These are phyloP conservation scores for Synergus gifuensis DNA, from an alignment of 2,888 invertebrate genomes.

Conservation along the genomic window DNA sequence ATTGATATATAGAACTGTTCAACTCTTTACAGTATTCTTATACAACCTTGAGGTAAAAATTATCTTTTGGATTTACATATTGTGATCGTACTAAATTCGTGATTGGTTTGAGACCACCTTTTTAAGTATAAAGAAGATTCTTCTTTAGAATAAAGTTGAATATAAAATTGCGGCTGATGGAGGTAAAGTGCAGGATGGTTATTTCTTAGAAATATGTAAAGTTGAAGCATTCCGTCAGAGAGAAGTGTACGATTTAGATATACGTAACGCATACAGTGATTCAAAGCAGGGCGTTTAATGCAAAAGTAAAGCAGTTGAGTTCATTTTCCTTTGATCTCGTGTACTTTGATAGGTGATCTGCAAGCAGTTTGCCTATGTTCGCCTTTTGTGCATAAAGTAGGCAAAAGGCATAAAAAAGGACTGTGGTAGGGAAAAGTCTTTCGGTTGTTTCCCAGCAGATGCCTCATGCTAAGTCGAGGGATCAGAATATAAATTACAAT, in stretches of 20 bases:
- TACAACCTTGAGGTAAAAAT: no score
- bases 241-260: not conserved
- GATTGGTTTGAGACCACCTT: not conserved
- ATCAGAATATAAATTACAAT: not conserved
- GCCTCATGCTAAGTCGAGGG: slow-evolving; percentile 9
- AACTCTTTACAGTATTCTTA: no score
- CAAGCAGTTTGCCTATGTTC: not conserved
- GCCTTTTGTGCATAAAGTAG: slow-evolving; percentile 1
- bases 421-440: not conserved
- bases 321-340: slow-evolving; percentile 12
- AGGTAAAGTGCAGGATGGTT: not conserved
- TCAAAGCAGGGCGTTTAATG: slow-evolving; percentile 51
- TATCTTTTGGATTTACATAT: no score
- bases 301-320: slow-evolving; percentile 51
- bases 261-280: not conserved
- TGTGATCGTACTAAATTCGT: no score
- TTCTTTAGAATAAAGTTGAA: not conserved
- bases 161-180: not conserved
- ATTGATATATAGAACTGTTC: no score
- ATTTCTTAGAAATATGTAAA: not conserved
- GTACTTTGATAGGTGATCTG: not conserved
- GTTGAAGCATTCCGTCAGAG: not conserved
- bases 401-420: not conserved
- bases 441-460: slow-evolving; percentile 12
- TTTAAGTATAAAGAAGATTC: not conserved